Conservation (phyloP, 2,797 vertebrate species). For the Catostomus latipinnis region DNA sequence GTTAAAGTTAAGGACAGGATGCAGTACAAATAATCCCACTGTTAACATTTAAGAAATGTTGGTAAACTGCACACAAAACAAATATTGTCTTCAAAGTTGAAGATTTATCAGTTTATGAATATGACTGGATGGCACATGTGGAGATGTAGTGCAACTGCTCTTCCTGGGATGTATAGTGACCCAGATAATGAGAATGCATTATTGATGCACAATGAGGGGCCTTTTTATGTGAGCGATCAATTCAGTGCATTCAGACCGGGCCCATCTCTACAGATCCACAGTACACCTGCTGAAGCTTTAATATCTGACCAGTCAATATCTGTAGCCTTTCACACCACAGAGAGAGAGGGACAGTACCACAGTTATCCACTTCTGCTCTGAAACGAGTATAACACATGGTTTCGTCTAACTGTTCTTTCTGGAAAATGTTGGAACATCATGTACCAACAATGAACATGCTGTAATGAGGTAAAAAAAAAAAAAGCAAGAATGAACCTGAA, state of each 20-base stretch:
- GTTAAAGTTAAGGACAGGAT: too few relatives aligned
- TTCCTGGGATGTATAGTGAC: constrained; percentile 36
- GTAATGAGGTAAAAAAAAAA: not conserved
- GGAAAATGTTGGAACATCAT: too few relatives aligned
- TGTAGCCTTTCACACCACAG: constrained; percentile 46
- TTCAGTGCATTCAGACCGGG: constrained; percentile 72
- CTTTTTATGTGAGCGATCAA: constrained; percentile 85
- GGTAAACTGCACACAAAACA: too few relatives aligned
- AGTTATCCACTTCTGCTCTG: too few relatives aligned
- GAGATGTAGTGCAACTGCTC: constrained; percentile 22
- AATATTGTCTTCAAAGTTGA: not conserved
- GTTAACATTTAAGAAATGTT: too few relatives aligned
- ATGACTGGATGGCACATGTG: constrained; percentile 33
- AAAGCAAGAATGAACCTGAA: not conserved
- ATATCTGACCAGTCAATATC: constrained; percentile 60
- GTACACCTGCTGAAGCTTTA: constrained; percentile 63
- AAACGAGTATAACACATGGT: too few relatives aligned
- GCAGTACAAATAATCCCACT: too few relatives aligned
- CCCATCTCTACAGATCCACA: constrained; percentile 50
- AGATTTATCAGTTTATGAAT: constrained; percentile 4
- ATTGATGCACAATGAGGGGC: constrained; percentile 83
- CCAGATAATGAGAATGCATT: constrained; percentile 70
- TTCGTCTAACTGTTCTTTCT: too few relatives aligned
- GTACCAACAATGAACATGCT: too few relatives aligned
- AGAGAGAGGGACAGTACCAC: not conserved